Percentiles rank a stretch among this genome's conserved stretches.
Evolutionary conservation across 1,140 invertebrate species (phyloP).

Genomic region (Pseudomyrmex cubaensis): DNA sequence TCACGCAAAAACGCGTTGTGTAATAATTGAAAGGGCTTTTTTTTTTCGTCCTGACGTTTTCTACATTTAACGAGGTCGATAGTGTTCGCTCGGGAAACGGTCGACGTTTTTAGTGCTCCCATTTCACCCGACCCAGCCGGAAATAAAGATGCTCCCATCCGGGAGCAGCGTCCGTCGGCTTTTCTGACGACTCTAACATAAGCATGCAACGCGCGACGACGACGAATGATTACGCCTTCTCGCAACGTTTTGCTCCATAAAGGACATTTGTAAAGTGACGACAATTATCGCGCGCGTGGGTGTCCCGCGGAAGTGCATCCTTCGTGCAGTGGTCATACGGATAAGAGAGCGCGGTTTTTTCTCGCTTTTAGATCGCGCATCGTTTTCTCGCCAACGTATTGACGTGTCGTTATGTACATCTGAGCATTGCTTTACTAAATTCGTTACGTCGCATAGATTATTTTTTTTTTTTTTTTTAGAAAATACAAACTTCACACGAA

Average conservation of each 20-base stretch:
- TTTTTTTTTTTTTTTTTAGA: not conserved
- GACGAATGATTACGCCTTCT: slow-evolving; percentile 20
- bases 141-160: slow-evolving; percentile 49
- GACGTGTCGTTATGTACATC: not conserved
- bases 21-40: too few relatives aligned
- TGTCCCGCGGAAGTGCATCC: slow-evolving; percentile 17
- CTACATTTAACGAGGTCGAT: slow-evolving; percentile 8
- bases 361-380: not conserved
- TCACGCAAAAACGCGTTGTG: too few relatives aligned
- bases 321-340: not conserved
- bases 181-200: not conserved
- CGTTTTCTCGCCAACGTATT: slow-evolving; percentile 12
- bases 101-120: slow-evolving; percentile 41
- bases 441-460: not conserved
- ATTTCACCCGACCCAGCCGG: not conserved
- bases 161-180: not conserved
- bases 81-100: slow-evolving; percentile 13
- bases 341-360: not conserved
- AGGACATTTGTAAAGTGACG: slow-evolving; percentile 31
- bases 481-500: not conserved
- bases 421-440: not conserved
- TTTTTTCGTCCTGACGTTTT: not conserved
- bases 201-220: slow-evolving; percentile 18
- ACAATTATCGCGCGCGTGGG: slow-evolving; percentile 15
- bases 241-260: slow-evolving; percentile 19